Percentiles rank a stretch among this genome's conserved stretches.
Conservation (phyloP, 2,888 invertebrate genomes). For the Dilophus febrilis region DNA sequence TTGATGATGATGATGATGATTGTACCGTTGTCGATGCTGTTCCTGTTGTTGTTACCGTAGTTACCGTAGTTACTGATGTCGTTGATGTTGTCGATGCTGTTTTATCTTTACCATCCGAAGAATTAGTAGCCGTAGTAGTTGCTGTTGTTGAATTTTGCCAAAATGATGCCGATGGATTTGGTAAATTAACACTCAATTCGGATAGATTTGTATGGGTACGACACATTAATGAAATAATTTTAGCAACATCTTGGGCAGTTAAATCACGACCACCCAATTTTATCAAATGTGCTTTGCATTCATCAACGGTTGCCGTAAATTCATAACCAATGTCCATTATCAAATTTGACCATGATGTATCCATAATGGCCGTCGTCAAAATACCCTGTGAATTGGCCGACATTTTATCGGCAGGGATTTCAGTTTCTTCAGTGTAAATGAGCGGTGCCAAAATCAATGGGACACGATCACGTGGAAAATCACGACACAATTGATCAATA, state of each 20-base stretch:
- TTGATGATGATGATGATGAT: not conserved
- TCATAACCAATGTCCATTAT: constrained; percentile 83
- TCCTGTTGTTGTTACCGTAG: not conserved
- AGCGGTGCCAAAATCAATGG: constrained; percentile 81
- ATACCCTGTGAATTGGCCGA: constrained; percentile 42
- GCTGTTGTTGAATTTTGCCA: constrained; percentile 24
- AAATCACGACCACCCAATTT: constrained; percentile 71
- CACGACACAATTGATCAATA: constrained; percentile 61
- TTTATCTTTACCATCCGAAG: constrained; percentile 14
- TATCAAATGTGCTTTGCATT: constrained; percentile 68
- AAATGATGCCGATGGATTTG: constrained; percentile 51
- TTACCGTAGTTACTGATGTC: not conserved
- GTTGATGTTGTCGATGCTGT: not conserved
- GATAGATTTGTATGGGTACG: constrained; percentile 48
- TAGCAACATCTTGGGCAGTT: constrained; percentile 66
- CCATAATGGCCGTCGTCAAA: constrained; percentile 41
- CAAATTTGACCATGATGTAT: constrained; percentile 68
- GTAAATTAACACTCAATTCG: constrained; percentile 53
- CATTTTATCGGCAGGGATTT: constrained; percentile 45
- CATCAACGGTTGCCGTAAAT: constrained; percentile 73
- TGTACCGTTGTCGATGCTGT: not conserved
- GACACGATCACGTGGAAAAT: constrained; percentile 75
- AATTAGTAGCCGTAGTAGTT: constrained; percentile 19
- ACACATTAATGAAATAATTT: constrained; percentile 73
- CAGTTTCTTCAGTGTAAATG: constrained; percentile 58